Base-by-base conservation (phyloP, 2,888 invertebrate genomes). In the Carterocephalus palaemon region DNA sequence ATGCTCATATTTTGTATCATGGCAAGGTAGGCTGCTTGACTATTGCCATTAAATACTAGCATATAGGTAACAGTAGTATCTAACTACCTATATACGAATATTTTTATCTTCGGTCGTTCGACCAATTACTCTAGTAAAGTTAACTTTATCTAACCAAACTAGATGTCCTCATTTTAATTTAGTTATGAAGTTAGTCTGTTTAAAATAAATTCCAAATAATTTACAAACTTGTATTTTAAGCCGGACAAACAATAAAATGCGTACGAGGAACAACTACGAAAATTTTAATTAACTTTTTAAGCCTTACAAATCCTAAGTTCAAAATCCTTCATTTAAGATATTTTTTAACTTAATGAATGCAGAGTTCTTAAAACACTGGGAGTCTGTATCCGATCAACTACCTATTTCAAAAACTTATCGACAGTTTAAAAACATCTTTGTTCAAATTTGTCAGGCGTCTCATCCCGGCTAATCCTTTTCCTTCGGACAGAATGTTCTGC, bases 381-480 rank as follows among this genome's bases (percentile, higher is more conserved):
- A 42, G 5, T 34, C 15, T 34, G 33, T 7, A 36, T 22, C 15
- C 26, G 4, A 19, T 42, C n/a, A 8, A 36, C 22, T 23, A 8
- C 28, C 22, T 23, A 38, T 12, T 23, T 13, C 28, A 50, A 52
- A 26, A 42, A 32, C 37, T n/a, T 41, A 52, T 47, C 47, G 13
- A 23, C 22, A 33, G 34, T 52, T 51, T 38, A 49, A 46, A 48
- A 56, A 51, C 43, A 48, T 52, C 47, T 53, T 54, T 49, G 49
- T 47, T 28, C 40, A 52, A 42, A 31, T 52, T 48, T 49, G 33
- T 32, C 42, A 41, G 40, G 48, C 52, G 46, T 52, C 51, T 59
- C 58, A 60, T 62, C 57, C 53, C 39, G 33, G 33, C 39, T 69
- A 65, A 75, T 73, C 69, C 64, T 63, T 67, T 67, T 70, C 63